Base-by-base conservation (phyloP, 2,113 vertebrate species). In the Lepisosteus osseus region DNA sequence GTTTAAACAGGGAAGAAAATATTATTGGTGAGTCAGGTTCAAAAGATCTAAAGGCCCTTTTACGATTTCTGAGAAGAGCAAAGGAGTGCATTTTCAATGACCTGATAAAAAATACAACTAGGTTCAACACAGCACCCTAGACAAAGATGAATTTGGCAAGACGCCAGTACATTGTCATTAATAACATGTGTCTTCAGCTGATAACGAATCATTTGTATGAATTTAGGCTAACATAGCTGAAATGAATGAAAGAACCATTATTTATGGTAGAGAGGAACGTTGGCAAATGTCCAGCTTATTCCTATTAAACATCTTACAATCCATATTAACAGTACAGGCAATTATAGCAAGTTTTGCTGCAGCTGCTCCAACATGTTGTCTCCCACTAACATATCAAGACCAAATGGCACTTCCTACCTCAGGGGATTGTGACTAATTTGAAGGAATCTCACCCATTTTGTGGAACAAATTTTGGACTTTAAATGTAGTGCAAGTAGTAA, bases 121-220 rank as follows among this genome's bases (percentile, higher is more conserved):
- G 17, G 62, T 43, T 65, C 41, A 65, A 40, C 13, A 11, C 17
- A 41, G 3, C 9, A 65, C 1, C 57, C 57, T 65, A 3, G 3
- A 40, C 6, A 3, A 61, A 14, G 13, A 61, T 15, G 7, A 13
- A 61, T 86, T 72, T 92, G 92, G 91, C 86, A 86, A 85, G 82
- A 79, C 78, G 89, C 92, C 92, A 92, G 29, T 29, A 29, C 75
- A 80, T 73, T 77, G 78, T 89, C 93, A 94, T 93, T 91, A 92
- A 87, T 88, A 94, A 92, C 91, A 92, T 83, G 92, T 93, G 93
- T 80, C 73, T 51, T 57, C 12, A 11, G 12, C 62, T 59, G 43
- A 70, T 85, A 86, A 91, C 91, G 88, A 91, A 75, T 79, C 85
- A 89, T 91, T 93, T 93, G 89, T 90, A 91, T 86, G 86, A 91